These are phyloP conservation scores for Centruroides sculpturatus DNA, from an alignment of 1,140 invertebrate species.

Conservation along the genomic window DNA sequence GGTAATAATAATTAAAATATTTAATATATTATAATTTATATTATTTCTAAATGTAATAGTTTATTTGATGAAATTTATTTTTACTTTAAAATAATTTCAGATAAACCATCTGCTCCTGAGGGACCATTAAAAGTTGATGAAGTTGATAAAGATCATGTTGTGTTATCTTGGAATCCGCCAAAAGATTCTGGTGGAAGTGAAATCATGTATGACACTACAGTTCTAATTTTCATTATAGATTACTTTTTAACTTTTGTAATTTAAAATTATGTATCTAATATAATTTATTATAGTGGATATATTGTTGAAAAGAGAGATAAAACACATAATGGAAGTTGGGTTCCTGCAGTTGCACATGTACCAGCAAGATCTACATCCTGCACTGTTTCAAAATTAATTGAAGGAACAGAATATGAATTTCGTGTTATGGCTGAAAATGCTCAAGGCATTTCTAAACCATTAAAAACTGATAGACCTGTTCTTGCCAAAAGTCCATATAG, in stretches of 20 bases:
- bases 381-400: conserved; percentile 69
- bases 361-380: conserved; percentile 73
- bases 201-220: conserved; percentile 42
- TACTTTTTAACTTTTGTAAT: background rate
- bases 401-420: conserved; percentile 88
- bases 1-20: conserved; percentile 20
- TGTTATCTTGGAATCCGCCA: conserved; percentile 82
- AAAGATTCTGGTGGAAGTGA: conserved; percentile 87
- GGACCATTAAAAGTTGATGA: conserved; percentile 81
- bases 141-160: conserved; percentile 32
- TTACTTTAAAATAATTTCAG: conserved; percentile 23
- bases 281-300: conserved; percentile 54
- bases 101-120: conserved; percentile 70
- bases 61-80: no score
- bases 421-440: conserved; percentile 86
- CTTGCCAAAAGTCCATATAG: conserved; percentile 90
- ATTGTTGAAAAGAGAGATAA: conserved; percentile 93
- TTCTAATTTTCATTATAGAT: no score
- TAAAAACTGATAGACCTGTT: conserved; percentile 68
- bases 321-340: conserved; percentile 89
- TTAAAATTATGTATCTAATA: conserved; percentile 52
- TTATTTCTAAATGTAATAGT: no score
- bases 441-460: conserved; percentile 80
- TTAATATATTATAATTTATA: no score
- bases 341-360: conserved; percentile 72